Base-by-base conservation (phyloP, 2,888 invertebrate species). In the Eupithecia inturbata region DNA sequence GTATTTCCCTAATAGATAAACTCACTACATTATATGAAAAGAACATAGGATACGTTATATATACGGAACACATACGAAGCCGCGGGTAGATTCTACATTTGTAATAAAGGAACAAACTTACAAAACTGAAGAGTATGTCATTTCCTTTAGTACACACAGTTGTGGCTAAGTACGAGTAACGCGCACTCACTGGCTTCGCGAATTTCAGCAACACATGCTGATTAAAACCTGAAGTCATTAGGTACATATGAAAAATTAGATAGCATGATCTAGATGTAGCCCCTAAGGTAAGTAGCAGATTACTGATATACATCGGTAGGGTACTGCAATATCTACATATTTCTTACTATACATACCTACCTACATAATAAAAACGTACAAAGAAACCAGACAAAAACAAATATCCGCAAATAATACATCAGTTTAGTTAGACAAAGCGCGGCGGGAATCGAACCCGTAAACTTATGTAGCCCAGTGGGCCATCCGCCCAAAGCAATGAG, bases 151-250 rank as follows among this genome's bases (percentile, higher is more conserved):
- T 14, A 26, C 3, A 57, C 26, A 57, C 22, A 14, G 57, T 4
- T 26, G 57, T 14, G 12, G 57, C 57, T 12, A 57, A 14, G 26
- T 57, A 57, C 1, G 57, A n/a, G n/a, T n/a, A n/a, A n/a, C n/a
- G 57, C 5, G 26, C 14, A 22, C 26, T 57, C 26, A 57, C 5
- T 12, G 57, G 12, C 26, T 57, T 57, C 26, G 14, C 57, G 1
- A 57, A 57, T 26, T 57, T 57, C 57, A 57, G 57, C 57, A 57
- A 57, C 26, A 22, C 5, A 12, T 57, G 57, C 57, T 57, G 57
- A 57, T 57, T 57, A 26, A 1, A 57, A 26, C n/a, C 57, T 57
- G 26, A 57, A 57, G 26, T 57, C 26, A 57, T 57, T 14, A 57
- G 57, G 26, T 26, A 57, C 26, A 3, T 26, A 26, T 57, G 57